phyloP scores from a whole-genome alignment of 2,113 vertebrate species.

The Cisticola juncidis region DNA sequence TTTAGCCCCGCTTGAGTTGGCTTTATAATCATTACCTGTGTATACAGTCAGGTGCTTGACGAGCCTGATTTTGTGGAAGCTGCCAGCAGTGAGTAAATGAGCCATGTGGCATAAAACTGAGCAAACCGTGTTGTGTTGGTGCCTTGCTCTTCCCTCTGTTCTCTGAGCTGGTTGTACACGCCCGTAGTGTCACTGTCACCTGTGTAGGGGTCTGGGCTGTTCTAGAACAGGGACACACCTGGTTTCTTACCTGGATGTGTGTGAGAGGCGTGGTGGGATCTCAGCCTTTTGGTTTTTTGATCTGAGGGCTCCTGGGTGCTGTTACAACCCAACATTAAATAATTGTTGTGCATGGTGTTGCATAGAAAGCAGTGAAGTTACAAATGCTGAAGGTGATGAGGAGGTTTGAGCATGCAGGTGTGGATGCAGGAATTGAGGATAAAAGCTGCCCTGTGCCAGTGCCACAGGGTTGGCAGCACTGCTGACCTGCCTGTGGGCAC shows the following conservation, averaged over 20 bases:
- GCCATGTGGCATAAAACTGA: constrained; percentile 10
- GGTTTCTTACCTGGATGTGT: fast-evolving
- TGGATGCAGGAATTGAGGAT: background rate
- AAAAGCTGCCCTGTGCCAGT: background rate
- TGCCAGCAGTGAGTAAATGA: constrained; percentile 51
- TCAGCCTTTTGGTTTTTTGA: background rate
- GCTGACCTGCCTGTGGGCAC: background rate
- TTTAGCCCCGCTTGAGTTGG: constrained; percentile 30
- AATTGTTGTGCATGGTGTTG: fast-evolving
- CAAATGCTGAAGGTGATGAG: background rate
- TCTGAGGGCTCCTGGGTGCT: background rate
- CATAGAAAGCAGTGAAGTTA: background rate
- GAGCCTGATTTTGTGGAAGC: constrained; percentile 19
- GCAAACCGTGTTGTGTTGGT: background rate
- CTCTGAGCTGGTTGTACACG: fast-evolving
- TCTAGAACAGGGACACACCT: background rate
- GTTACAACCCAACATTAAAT: fast-evolving
- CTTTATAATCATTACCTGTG: constrained; percentile 52
- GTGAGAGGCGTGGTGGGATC: background rate
- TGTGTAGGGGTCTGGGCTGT: background rate
- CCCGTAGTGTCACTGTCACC: background rate
- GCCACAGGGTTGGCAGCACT: background rate
- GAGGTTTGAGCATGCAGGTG: background rate
- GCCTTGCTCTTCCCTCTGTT: background rate
- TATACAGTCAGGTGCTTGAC: constrained; percentile 31